Evolutionary conservation across 2,113 vertebrate genomes (phyloP), one percentile per base, ranked within the genome.

Genomic region (Hyaena hyaena): DNA sequence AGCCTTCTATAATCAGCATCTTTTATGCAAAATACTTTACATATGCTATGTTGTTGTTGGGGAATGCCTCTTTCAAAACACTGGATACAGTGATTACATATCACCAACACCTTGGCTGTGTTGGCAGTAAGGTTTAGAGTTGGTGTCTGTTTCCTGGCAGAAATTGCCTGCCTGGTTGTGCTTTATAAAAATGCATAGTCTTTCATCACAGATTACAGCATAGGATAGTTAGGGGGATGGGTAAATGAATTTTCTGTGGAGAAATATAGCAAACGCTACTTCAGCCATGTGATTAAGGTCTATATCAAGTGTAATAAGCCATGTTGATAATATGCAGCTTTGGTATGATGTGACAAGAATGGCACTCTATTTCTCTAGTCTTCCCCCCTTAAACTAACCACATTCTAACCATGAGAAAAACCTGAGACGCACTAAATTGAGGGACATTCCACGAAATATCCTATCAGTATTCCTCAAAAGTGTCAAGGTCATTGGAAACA

Each of bases 131-230:
- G 7, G 2, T 87, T 89, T 71, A 33, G 39, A 85, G 9, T 8
- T 94, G 66, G 63, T 88, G 85, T n/a, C 43, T 68, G 10, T 93
- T 91, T 66, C 28, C 11, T 24, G 50, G 61, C 7, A 74, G 31
- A 69, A 71, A 48, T 66, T 71, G 31, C 69, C 71, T 45, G 2
- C 7, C 8, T 61, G 66, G 16, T 45, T 95, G 12, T 50, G 24
- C 28, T 94, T 88, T 84, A 76, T 31, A 85, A 84, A 96, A 85
- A 48, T 23, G 17, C 84, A 10, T 68, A 35, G 31, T 81, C 11
- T 15, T 15, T 39, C 24, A 61, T 7, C 50, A 45, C 28, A 93
- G 63, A 90, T 12, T 16, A 26, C 63, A 43, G 9, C 43, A 8
- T 16, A 53, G 45, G 53, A 87, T 53, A 12, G 58, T 61, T 61